Evolutionary conservation across 2,888 invertebrate genomes (phyloP).

Genomic region (Euclidia mi): DNA sequence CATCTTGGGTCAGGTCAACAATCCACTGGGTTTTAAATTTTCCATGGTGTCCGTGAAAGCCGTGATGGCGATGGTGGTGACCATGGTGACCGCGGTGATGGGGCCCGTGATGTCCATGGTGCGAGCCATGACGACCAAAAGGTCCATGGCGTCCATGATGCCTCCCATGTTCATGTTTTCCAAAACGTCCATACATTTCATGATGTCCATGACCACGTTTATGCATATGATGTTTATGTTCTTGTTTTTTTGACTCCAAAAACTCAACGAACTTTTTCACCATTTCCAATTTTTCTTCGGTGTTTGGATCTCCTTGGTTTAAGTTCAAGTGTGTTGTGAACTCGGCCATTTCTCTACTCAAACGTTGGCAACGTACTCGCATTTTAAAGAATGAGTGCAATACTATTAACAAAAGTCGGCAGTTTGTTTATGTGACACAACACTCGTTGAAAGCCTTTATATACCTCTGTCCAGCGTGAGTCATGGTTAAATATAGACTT

Average conservation of each 20-base stretch:
- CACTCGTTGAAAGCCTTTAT: slow-evolving; percentile 35
- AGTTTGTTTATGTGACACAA: slow-evolving; percentile 47
- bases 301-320: slow-evolving; percentile 27
- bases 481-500: slow-evolving; percentile 35
- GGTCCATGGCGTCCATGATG: slow-evolving; percentile 19
- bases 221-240: slow-evolving; percentile 16
- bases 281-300: slow-evolving; percentile 51
- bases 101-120: slow-evolving; percentile 27
- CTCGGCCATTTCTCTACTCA: slow-evolving; percentile 42
- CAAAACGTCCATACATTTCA: slow-evolving; percentile 28
- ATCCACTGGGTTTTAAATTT: slow-evolving; percentile 44
- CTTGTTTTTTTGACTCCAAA: slow-evolving; percentile 43
- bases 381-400: slow-evolving; percentile 46
- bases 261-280: slow-evolving; percentile 56
- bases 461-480: slow-evolving; percentile 37
- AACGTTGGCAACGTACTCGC: slow-evolving; percentile 48
- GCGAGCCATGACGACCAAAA: slow-evolving; percentile 1
- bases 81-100: slow-evolving; percentile 26
- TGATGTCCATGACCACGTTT: slow-evolving; percentile 30
- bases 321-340: slow-evolving; percentile 36
- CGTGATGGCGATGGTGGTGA: slow-evolving; percentile 30
- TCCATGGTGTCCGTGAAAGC: slow-evolving; percentile 31
- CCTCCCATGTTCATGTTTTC: slow-evolving; percentile 42
- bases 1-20: slow-evolving; percentile 42
- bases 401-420: slow-evolving; percentile 42